Evolutionary conservation across 2,113 vertebrate genomes (phyloP).

Genomic region (Mesoclemmys tuberculata): DNA sequence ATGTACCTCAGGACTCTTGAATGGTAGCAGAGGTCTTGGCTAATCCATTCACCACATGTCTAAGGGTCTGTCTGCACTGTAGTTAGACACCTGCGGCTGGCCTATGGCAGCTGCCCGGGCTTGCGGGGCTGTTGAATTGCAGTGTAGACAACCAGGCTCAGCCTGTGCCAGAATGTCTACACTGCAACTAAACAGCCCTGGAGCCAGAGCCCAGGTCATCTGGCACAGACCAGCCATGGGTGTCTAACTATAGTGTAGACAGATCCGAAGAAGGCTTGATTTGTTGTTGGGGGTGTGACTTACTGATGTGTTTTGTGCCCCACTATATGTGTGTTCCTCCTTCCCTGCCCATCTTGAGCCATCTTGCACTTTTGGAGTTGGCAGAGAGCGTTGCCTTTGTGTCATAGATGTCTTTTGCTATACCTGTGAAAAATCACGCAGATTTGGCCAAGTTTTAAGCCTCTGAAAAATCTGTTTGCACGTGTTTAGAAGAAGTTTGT

Average conservation of each 20-base stretch:
- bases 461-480: constrained; percentile 36
- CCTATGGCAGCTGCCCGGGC: background rate
- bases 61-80: background rate
- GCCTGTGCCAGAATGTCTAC: background rate
- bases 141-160: background rate
- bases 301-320: background rate
- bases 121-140: background rate
- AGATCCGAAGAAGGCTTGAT: background rate
- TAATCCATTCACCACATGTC: background rate
- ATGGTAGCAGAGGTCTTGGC: background rate
- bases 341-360: background rate
- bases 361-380: background rate
- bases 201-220: background rate
- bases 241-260: background rate
- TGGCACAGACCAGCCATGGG: background rate
- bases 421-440: constrained; percentile 22
- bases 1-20: background rate
- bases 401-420: constrained; percentile 44
- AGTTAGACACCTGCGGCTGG: background rate
- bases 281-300: background rate
- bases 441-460: constrained; percentile 42
- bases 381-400: background rate
- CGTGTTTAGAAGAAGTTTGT: background rate
- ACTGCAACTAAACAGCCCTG: background rate
- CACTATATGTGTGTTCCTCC: background rate